Evolutionary conservation across 2,888 invertebrate genomes (phyloP).

Genomic region (Penaeus monodon): DNA sequence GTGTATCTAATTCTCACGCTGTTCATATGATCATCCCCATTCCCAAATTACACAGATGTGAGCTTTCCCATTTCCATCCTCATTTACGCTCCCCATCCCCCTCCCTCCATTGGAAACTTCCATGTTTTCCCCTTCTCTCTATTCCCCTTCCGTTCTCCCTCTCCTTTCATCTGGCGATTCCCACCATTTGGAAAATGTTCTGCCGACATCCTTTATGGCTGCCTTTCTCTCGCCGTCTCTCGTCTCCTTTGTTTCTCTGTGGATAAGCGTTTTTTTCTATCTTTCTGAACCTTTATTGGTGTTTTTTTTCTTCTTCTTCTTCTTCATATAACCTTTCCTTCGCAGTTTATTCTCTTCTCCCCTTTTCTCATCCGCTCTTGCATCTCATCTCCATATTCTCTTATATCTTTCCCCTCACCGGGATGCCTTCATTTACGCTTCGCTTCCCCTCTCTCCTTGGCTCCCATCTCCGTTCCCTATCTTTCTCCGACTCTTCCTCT

Average conservation of each 20-base stretch:
- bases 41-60: too few relatives aligned
- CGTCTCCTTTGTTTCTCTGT: too few relatives aligned
- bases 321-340: too few relatives aligned
- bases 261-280: not conserved
- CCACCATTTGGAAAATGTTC: too few relatives aligned
- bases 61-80: not conserved
- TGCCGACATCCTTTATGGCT: not conserved
- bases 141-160: not conserved
- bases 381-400: not conserved
- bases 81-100: not conserved
- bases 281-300: not conserved
- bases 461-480: not conserved
- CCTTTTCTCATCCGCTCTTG: not conserved
- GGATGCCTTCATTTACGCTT: constrained; percentile 33
- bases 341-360: not conserved
- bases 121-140: not conserved
- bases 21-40: too few relatives aligned
- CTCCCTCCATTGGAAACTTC: not conserved
- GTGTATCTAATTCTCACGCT: too few relatives aligned
- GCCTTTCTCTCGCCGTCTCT: not conserved
- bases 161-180: too few relatives aligned
- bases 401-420: constrained; percentile 10
- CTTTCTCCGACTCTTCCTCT: not conserved
- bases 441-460: constrained; percentile 14
- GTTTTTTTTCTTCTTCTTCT: not conserved